Conservation (phyloP, 2,888 invertebrate species). For the Calliopum simillimum region DNA sequence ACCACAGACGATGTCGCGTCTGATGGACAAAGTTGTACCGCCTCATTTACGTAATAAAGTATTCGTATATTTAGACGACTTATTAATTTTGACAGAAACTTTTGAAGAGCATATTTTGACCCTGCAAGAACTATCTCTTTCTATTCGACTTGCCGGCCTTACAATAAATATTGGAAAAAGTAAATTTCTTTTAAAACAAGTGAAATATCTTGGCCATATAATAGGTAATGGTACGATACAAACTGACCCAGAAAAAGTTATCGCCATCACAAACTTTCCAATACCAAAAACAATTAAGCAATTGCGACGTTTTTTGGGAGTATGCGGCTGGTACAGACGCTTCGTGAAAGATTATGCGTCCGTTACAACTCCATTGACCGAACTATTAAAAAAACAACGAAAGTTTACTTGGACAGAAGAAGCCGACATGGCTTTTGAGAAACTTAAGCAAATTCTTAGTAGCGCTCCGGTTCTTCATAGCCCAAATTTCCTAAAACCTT, state of each 20-base stretch:
- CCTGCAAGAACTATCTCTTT: slow-evolving; percentile 13
- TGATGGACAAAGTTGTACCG: slow-evolving; percentile 28
- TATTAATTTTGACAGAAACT: slow-evolving; percentile 20
- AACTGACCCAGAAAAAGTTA: slow-evolving; percentile 15
- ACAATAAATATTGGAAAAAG: slow-evolving; percentile 9
- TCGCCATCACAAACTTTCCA: slow-evolving; percentile 21
- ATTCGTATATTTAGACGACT: slow-evolving; percentile 28
- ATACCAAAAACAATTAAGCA: slow-evolving; percentile 19
- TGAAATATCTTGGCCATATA: slow-evolving; percentile 2
- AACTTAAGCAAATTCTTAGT: slow-evolving; percentile 1
- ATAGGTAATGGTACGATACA: slow-evolving; percentile 9
- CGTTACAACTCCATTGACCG: slow-evolving; percentile 9
- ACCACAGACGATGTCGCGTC: not conserved
- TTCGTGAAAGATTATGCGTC: slow-evolving; percentile 26
- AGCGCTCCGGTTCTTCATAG: not conserved
- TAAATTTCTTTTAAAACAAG: not conserved
- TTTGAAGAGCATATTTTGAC: slow-evolving; percentile 31
- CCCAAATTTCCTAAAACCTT: slow-evolving; percentile 8
- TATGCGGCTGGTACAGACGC: slow-evolving; percentile 28
- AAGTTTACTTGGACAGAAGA: slow-evolving; percentile 4
- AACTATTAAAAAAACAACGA: too few species aligned
- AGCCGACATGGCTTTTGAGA: slow-evolving; percentile 18
- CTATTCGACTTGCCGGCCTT: not conserved
- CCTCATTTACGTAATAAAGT: slow-evolving; percentile 6
- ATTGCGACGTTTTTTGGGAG: slow-evolving; percentile 26